These are phyloP conservation scores for Cerceris ruficornis DNA, from an alignment of 2,888 invertebrate genomes.

Conservation along the genomic window DNA sequence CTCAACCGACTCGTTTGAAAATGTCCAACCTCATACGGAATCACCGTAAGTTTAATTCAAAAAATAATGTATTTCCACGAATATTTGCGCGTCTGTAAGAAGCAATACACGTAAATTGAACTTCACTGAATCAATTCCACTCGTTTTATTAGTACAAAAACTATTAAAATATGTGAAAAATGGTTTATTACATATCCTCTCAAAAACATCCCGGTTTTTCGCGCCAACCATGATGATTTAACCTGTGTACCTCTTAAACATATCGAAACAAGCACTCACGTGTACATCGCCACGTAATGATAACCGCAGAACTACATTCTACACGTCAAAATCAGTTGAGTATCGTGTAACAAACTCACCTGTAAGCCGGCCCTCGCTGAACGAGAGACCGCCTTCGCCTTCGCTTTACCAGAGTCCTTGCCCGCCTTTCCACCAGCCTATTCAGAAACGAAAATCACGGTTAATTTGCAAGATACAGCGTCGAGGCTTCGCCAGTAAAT, in stretches of 20 bases:
- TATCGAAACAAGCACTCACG: background rate
- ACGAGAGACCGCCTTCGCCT: conserved; percentile 99
- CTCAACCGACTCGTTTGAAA: conserved; percentile 70
- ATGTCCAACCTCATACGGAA: conserved; percentile 44
- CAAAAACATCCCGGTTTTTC: conserved; percentile 64
- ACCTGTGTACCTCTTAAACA: conserved; percentile 53
- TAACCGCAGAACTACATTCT: conserved; percentile 1
- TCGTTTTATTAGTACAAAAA: background rate
- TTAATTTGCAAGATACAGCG: conserved; percentile 84
- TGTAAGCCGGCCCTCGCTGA: conserved; percentile 99
- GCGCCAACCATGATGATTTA: conserved; percentile 74
- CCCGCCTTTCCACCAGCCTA: conserved; percentile 99
- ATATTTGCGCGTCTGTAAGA: conserved; percentile 1
- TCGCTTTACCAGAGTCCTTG: conserved; percentile 99
- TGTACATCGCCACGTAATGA: conserved; percentile 2
- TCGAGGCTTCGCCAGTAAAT: conserved; percentile 85
- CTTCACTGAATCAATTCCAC: conserved; percentile 8
- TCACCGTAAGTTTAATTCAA: conserved; percentile 42
- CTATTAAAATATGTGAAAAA: conserved; percentile 14
- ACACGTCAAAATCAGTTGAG: conserved; percentile 4
- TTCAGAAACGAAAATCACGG: conserved; percentile 71
- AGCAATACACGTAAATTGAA: conserved; percentile 7
- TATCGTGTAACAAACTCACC: conserved; percentile 84
- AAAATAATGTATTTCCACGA: conserved; percentile 44
- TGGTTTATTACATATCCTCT: conserved; percentile 21